These are phyloP conservation scores for Menura novaehollandiae DNA, from an alignment of 2,113 vertebrate species.

Conservation along the genomic window DNA sequence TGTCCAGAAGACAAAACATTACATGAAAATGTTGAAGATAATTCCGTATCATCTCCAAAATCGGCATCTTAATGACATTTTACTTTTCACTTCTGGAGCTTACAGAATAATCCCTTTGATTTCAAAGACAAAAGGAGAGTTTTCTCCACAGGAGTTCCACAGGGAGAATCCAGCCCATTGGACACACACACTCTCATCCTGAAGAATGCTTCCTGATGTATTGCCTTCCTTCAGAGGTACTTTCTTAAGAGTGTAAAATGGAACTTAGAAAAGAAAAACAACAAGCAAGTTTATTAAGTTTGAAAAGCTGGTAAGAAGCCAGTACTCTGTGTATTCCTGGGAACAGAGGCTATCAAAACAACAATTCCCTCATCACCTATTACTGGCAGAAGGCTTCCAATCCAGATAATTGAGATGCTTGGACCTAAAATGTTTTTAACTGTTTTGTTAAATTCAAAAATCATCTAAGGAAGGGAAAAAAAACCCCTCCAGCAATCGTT, in stretches of 20 bases:
- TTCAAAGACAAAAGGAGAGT: neutral
- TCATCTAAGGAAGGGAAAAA: neutral
- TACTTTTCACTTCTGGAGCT: neutral
- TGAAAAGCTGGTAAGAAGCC: neutral
- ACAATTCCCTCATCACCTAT: neutral
- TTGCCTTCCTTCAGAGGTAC: neutral
- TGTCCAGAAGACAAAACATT: neutral
- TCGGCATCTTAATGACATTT: neutral
- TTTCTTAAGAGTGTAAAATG: neutral
- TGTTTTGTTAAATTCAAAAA: neutral
- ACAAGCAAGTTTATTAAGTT: neutral
- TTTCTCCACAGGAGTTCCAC: neutral
- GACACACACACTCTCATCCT: fast-evolving
- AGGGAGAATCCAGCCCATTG: fast-evolving
- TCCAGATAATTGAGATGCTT: neutral
- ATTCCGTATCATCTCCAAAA: neutral
- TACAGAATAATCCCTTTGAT: neutral
- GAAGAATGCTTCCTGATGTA: fast-evolving
- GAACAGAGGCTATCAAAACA: neutral
- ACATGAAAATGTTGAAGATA: neutral
- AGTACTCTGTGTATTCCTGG: neutral
- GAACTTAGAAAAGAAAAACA: neutral
- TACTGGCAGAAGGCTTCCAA: neutral
- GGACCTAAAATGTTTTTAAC: neutral
- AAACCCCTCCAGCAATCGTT: neutral